Evolutionary conservation across 2,113 vertebrate species (phyloP).

Genomic region (Trogon melanurus): DNA sequence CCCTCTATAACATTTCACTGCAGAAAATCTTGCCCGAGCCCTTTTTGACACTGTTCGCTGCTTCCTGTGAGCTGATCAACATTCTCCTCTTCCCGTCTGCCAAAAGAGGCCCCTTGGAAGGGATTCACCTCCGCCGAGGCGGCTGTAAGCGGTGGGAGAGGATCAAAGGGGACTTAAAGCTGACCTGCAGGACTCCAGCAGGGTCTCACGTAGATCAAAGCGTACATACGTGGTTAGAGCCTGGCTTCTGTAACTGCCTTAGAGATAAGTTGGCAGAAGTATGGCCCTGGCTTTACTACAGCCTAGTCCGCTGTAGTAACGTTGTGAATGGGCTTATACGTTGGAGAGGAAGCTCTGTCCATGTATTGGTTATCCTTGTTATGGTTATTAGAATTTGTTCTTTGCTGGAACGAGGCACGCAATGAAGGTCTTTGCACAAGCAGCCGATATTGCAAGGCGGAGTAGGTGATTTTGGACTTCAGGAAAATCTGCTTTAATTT

Average conservation of each 20-base stretch:
- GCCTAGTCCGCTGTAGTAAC: accelerated
- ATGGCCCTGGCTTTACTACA: background rate
- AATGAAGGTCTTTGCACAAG: background rate
- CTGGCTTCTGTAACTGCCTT: background rate
- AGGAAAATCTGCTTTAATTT: background rate
- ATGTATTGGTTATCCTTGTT: background rate
- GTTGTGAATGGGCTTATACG: background rate
- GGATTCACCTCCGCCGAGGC: background rate
- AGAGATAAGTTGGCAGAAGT: background rate
- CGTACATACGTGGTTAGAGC: background rate
- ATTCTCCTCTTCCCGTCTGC: background rate
- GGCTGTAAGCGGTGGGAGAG: background rate
- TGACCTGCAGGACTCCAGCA: slow-evolving; percentile 3
- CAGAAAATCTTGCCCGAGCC: background rate
- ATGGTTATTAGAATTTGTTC: accelerated
- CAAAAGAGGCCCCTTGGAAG: slow-evolving; percentile 6
- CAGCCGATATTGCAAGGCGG: background rate
- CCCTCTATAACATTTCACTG: background rate
- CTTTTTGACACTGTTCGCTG: background rate
- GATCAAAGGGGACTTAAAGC: slow-evolving; percentile 17
- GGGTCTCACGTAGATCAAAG: slow-evolving; percentile 12
- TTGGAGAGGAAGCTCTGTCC: background rate
- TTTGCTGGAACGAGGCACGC: accelerated
- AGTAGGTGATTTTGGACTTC: background rate
- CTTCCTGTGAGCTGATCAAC: background rate